Conservation (phyloP, 2,797 vertebrate species). For the Meda fulgida region DNA sequence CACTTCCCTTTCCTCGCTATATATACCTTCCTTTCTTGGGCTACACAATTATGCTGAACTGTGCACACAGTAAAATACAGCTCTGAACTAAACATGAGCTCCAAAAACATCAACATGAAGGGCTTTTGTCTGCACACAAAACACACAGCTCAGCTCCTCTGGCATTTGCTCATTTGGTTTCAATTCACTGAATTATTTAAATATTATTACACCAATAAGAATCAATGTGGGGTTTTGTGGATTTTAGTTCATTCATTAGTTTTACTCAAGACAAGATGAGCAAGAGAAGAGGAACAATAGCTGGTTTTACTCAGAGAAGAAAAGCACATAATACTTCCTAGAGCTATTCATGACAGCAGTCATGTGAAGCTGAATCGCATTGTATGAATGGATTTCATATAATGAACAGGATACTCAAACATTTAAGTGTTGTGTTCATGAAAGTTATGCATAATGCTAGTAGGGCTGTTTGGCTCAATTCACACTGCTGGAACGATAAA, state of each 20-base stretch:
- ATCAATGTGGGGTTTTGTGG: neutral
- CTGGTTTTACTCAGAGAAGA: neutral
- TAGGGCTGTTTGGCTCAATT: neutral
- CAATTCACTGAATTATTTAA: neutral
- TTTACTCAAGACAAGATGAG: neutral
- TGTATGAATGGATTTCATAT: neutral
- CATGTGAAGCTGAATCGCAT: neutral
- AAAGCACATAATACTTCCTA: neutral
- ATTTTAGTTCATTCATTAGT: neutral
- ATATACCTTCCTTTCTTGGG: conserved; percentile 45
- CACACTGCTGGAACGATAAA: neutral
- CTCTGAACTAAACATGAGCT: conserved; percentile 58
- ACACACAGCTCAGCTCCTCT: conserved; percentile 1
- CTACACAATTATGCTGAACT: conserved; percentile 58
- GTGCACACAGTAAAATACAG: conserved; percentile 59
- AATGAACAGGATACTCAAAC: neutral
- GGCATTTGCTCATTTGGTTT: conserved; percentile 11
- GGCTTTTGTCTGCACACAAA: neutral
- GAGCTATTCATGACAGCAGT: neutral
- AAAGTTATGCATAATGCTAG: neutral
- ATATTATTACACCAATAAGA: conserved; percentile 8
- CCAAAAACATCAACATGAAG: conserved; percentile 20
- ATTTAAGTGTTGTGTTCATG: neutral
- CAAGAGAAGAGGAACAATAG: neutral
- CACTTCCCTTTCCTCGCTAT: conserved; percentile 29